Conservation (phyloP, 2,888 invertebrate genomes). For the Ophion ellenae region DNA sequence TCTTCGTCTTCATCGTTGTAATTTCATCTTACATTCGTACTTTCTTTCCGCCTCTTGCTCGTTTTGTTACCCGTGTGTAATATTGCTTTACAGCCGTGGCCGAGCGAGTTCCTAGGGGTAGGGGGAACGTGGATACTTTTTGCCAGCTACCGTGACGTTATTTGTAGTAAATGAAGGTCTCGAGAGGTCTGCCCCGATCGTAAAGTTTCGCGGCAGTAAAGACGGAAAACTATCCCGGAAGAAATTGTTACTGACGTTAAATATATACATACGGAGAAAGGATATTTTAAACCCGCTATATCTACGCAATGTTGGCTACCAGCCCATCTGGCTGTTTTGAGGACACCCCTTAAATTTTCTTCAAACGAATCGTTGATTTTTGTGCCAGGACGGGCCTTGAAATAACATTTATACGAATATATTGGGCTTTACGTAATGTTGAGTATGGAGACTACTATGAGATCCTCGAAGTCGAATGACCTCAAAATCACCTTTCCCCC, state of each 20-base stretch:
- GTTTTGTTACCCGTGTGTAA: not conserved
- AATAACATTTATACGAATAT: no score
- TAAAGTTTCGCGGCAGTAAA: slow-evolving; percentile 49
- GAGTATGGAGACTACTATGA: no score
- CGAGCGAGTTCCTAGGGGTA: not conserved
- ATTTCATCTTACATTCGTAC: slow-evolving; percentile 4
- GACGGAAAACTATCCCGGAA: slow-evolving; percentile 49
- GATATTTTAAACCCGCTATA: no score
- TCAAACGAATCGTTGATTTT: no score
- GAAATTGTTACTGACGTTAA: slow-evolving; percentile 26
- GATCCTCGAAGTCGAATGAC: no score
- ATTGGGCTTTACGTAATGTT: no score
- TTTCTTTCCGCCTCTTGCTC: not conserved
- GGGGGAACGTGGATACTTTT: not conserved
- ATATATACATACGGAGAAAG: not conserved
- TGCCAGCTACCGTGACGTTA: slow-evolving; percentile 24
- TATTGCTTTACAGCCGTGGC: slow-evolving; percentile 7
- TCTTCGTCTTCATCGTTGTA: not conserved
- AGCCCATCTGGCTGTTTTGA: no score
- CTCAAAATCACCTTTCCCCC: no score
- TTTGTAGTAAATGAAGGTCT: slow-evolving; percentile 39
- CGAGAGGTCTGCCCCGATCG: slow-evolving; percentile 41
- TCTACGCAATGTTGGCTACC: not conserved
- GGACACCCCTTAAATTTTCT: no score
- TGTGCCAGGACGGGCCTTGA: no score